Percentiles rank a stretch among this genome's conserved stretches.
Conservation (phyloP, 2,797 vertebrate genomes). For the Dendrocincla tyrannina region DNA sequence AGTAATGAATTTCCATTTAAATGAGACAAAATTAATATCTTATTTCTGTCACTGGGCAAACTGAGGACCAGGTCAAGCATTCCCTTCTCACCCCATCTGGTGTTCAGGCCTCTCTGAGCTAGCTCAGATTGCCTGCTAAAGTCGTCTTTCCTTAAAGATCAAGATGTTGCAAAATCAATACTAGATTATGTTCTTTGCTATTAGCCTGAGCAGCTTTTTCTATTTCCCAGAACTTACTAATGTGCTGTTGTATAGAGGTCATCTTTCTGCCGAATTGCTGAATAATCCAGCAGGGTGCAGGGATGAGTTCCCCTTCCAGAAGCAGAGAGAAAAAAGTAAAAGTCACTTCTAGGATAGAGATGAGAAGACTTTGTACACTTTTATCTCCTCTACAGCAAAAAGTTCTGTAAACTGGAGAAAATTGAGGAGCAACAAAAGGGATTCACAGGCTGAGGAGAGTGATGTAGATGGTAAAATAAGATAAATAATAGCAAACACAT, state of each 20-base stretch:
- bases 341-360: background rate
- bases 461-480: background rate
- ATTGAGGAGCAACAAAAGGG: background rate
- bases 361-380: background rate
- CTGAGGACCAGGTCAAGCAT: background rate
- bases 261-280: background rate
- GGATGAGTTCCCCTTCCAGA: background rate
- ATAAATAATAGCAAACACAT: background rate
- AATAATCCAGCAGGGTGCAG: background rate
- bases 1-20: background rate
- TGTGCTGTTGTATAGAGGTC: background rate
- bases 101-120: background rate
- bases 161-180: background rate
- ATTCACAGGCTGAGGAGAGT: background rate
- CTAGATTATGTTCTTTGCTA: slow-evolving; percentile 33
- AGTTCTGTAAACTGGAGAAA: background rate
- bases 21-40: background rate
- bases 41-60: background rate
- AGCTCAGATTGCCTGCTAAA: slow-evolving; percentile 2
- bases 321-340: background rate
- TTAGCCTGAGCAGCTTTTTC: slow-evolving; percentile 25
- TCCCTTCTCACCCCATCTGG: background rate
- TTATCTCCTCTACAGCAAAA: background rate
- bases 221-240: background rate
- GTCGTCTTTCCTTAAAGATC: background rate